Conservation (phyloP, 2,113 vertebrate species). For the Cercocebus atys region DNA sequence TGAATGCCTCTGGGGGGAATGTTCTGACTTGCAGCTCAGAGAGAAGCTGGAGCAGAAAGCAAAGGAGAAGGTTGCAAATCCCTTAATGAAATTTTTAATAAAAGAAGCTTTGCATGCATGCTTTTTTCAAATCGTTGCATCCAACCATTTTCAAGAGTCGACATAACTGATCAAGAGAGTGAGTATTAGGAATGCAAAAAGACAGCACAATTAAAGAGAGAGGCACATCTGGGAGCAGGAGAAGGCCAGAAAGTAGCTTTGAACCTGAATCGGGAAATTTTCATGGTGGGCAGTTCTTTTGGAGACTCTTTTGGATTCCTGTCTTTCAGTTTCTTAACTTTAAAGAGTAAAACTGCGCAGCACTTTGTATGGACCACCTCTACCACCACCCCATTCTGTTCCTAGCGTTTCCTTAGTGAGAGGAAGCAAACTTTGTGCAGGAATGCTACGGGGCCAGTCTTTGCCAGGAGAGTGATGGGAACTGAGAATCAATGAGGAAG, state of each 20-base stretch:
- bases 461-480: not conserved
- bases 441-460: not conserved
- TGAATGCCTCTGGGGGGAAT: slow-evolving; percentile 61
- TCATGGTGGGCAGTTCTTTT: not conserved
- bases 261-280: not conserved
- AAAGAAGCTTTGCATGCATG: slow-evolving; percentile 74
- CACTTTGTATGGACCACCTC: not conserved
- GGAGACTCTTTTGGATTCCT: not conserved
- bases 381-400: not conserved
- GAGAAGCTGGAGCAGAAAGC: slow-evolving; percentile 65
- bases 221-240: not conserved
- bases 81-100: slow-evolving; percentile 82
- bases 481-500: not conserved
- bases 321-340: not conserved
- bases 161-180: slow-evolving; percentile 47
- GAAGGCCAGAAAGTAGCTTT: slow-evolving; percentile 14
- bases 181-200: slow-evolving; percentile 55
- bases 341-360: not conserved
- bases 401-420: not conserved
- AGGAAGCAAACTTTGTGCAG: not conserved
- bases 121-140: slow-evolving; percentile 61
- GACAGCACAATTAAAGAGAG: slow-evolving; percentile 59
- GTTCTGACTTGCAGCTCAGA: slow-evolving; percentile 64
- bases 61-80: slow-evolving; percentile 72
- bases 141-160: slow-evolving; percentile 30